phyloP scores from a whole-genome alignment of 2,888 invertebrate species.

The Callimorpha dominula region DNA sequence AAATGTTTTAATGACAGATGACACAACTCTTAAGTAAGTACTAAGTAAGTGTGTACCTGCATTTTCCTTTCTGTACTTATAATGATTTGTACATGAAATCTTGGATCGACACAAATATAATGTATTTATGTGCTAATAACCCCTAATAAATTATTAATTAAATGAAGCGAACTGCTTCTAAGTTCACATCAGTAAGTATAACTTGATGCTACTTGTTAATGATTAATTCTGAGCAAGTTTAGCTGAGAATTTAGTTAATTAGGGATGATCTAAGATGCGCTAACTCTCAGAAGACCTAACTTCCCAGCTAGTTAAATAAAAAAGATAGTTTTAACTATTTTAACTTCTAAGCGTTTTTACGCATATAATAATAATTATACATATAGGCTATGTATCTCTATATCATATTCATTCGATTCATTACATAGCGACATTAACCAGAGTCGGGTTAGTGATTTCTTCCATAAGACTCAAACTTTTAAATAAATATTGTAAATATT shows the following conservation, averaged over 20 bases:
- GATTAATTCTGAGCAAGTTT: not conserved
- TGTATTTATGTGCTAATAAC: not conserved
- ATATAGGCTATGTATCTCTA: not conserved
- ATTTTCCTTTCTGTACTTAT: not conserved
- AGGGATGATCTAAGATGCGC: not conserved
- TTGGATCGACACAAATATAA: not conserved
- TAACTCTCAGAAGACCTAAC: not conserved
- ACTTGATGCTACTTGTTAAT: too few species aligned
- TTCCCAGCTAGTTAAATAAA: not conserved
- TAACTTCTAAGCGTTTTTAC: not conserved
- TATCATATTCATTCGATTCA: not conserved
- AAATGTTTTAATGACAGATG: not conserved
- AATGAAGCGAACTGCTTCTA: not conserved
- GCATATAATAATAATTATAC: not conserved
- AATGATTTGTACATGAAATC: not conserved
- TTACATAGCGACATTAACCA: not conserved
- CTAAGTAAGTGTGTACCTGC: not conserved
- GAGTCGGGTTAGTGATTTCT: conserved; percentile 3
- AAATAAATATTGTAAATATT: conserved; percentile 47
- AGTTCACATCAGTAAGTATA: not conserved
- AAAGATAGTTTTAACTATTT: conserved; percentile 3
- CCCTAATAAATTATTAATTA: not conserved
- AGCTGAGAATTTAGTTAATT: not conserved
- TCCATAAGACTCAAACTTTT: conserved; percentile 46
- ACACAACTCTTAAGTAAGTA: not conserved